phyloP scores from a whole-genome alignment of 2,888 invertebrate genomes.

The Coelopa pilipes region DNA sequence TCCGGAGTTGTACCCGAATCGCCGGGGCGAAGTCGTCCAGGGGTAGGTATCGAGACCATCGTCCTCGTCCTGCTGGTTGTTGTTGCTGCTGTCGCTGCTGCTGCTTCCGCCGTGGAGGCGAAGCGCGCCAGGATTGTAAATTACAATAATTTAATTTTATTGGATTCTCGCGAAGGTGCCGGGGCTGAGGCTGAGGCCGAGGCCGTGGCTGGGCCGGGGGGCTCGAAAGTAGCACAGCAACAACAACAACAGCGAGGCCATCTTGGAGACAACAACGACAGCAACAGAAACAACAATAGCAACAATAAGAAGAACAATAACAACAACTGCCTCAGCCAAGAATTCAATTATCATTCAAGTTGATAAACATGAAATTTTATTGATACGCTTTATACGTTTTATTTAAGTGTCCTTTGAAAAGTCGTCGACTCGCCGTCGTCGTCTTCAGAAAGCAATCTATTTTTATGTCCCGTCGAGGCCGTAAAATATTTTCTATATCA shows the following conservation, averaged over 20 bases:
- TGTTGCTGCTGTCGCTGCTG: background rate
- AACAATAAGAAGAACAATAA: too few species aligned
- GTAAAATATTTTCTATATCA: background rate
- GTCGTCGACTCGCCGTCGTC: too few species aligned
- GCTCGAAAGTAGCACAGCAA: too few species aligned
- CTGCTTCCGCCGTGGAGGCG: background rate
- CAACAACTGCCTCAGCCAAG: background rate
- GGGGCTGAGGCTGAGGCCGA: too few species aligned
- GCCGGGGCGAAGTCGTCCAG: slow-evolving; percentile 87
- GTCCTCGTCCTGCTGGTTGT: background rate
- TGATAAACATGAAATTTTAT: background rate
- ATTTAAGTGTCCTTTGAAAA: too few species aligned
- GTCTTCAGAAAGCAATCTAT: background rate
- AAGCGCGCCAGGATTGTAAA: background rate
- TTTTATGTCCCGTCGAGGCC: too few species aligned
- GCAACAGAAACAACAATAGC: background rate
- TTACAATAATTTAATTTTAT: too few species aligned
- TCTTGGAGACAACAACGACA: too few species aligned
- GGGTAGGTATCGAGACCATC: slow-evolving; percentile 72
- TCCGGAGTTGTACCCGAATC: slow-evolving; percentile 90
- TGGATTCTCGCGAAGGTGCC: too few species aligned
- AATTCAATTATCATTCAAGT: background rate
- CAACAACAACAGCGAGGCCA: too few species aligned
- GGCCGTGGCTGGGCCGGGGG: too few species aligned
- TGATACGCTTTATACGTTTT: too few species aligned